Conservation (phyloP, 2,888 invertebrate species). For the Polia nebulosa region DNA sequence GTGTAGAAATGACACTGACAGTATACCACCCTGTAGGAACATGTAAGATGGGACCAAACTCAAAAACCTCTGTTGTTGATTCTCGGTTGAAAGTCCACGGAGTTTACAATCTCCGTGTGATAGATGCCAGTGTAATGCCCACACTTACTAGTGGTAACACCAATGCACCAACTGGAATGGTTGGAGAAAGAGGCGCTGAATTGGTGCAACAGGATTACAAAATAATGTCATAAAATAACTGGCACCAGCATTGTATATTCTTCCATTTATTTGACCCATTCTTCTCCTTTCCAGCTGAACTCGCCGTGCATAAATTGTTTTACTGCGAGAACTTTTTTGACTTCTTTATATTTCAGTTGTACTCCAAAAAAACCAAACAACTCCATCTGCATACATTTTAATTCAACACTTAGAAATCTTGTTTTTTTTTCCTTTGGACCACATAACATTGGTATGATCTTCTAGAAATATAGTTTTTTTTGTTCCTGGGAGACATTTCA, state of each 20-base stretch:
- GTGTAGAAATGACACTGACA: constrained; percentile 83
- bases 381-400: background rate
- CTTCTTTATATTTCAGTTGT: background rate
- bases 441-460: background rate
- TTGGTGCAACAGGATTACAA: constrained; percentile 90
- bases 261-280: background rate
- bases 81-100: constrained; percentile 92
- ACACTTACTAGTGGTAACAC: constrained; percentile 94
- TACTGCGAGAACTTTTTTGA: background rate
- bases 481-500: no score
- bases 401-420: background rate
- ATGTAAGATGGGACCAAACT: constrained; percentile 90
- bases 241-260: background rate
- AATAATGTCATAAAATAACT: background rate
- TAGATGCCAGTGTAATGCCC: constrained; percentile 96
- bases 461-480: no score
- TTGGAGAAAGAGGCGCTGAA: constrained; percentile 94
- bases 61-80: constrained; percentile 80
- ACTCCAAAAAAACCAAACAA: background rate
- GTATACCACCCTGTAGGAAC: constrained; percentile 94
- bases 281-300: background rate
- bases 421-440: background rate
- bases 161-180: constrained; percentile 95
- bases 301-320: background rate
- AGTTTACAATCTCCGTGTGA: constrained; percentile 92